Evolutionary conservation across 2,113 vertebrate genomes (phyloP).

Genomic region (Pollimyrus isidori): DNA sequence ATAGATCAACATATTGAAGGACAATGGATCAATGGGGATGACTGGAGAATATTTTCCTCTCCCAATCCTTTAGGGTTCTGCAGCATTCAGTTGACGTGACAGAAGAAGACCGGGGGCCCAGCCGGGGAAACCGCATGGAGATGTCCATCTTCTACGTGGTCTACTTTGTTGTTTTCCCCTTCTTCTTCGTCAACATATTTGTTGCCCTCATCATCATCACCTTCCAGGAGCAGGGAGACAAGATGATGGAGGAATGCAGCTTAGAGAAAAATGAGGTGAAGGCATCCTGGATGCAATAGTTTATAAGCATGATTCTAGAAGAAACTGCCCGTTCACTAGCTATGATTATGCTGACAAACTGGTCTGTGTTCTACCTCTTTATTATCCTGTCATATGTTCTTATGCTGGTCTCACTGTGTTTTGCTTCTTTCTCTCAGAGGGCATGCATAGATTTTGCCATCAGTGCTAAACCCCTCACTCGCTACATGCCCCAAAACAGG

Average conservation of each 20-base stretch:
- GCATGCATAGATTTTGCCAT: constrained; percentile 97
- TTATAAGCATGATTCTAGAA: neutral
- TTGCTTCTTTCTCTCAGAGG: constrained; percentile 61
- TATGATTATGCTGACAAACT: neutral
- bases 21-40: neutral
- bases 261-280: constrained; percentile 95
- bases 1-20: neutral
- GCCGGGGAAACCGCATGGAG: constrained; percentile 95
- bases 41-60: neutral
- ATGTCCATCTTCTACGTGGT: constrained; percentile 99
- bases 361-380: neutral
- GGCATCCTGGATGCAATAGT: neutral
- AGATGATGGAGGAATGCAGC: constrained; percentile 98
- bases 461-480: constrained; percentile 91
- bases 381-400: neutral
- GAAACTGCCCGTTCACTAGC: neutral
- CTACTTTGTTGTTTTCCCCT: constrained; percentile 97
- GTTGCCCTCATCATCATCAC: constrained; percentile 99
- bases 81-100: constrained; percentile 96
- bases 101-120: constrained; percentile 90
- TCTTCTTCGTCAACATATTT: constrained; percentile 98
- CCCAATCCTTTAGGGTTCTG: constrained; percentile 68
- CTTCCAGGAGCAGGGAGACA: constrained; percentile 97
- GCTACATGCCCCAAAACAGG: constrained; percentile 97
- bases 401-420: neutral